Evolutionary conservation across 2,113 vertebrate genomes (phyloP), one percentile per base, ranked within the genome.

Genomic region (Anolis carolinensis): DNA sequence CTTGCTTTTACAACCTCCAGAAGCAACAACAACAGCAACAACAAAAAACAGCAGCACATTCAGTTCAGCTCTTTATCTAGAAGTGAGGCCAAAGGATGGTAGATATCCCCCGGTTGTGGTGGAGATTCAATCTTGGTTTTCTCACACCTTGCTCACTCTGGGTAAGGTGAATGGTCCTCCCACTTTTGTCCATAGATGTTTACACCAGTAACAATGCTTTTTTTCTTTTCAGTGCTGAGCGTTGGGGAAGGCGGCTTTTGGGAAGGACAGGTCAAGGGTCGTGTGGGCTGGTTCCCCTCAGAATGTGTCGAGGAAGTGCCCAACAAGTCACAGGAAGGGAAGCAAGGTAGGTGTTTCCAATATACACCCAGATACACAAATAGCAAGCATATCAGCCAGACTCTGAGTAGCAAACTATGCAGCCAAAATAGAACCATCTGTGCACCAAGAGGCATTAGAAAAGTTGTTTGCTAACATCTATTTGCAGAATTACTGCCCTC

Each of bases 231-330:
- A 98, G 98, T 98, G 94, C 92, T 98, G 92, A 98, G 98, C 75
- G 95, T 98, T 70, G 98, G 98, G 67, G 98, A 98, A 95, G 98
- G 98, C 55, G 98, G 98, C 36, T 98, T 97, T 95, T 98, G 98
- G 98, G 98, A 98, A 95, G 98, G 98, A 52, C 98, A 97, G 72
- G 97, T 98, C 89, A 97, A 97, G 89, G 98, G 98, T 88, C 97
- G 98, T 1, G 94, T 97, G 0, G 98, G 98, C 82, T 98, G 98
- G 98, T 98, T 98, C 94, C 98, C 98, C 62, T 98, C 98, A 0
- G 98, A 98, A 91, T 98, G 97, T 36, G 97, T 98, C 90, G 98
- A 98, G 93, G 98, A 98, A 94, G 97, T 98, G 84, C 95, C 97
- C 3, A 97, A 96, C 70, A 97, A 97, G 59, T 97, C 96, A 81